Percentiles rank a stretch among this genome's conserved stretches.
Evolutionary conservation across 2,888 invertebrate genomes (phyloP).

Genomic region (Conomelus anceps): DNA sequence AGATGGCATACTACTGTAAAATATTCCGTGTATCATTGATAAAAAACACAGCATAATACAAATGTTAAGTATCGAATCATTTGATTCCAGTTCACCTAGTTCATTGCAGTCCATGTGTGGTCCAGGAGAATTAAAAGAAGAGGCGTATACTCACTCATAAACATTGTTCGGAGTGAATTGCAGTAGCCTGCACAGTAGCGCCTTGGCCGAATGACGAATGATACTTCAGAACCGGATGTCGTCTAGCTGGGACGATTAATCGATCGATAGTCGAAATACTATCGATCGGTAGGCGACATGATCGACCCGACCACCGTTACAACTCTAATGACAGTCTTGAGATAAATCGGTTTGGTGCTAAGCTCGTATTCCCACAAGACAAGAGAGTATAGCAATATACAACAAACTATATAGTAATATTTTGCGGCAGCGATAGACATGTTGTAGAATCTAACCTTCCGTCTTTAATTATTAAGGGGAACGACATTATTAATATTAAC

Average conservation of each 20-base stretch:
- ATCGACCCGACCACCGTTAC: neutral
- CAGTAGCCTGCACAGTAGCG: neutral
- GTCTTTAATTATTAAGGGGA: neutral
- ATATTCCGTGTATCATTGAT: neutral
- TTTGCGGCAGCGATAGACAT: neutral
- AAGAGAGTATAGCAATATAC: neutral
- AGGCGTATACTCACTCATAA: neutral
- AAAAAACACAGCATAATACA: neutral
- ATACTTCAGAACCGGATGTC: neutral
- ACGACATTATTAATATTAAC: no score
- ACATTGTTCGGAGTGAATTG: neutral
- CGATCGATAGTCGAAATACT: neutral
- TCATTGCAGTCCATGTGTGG: neutral
- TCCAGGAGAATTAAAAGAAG: neutral
- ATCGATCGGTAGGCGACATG: neutral
- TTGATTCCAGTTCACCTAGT: neutral
- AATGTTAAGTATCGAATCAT: neutral
- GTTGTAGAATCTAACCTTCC: neutral
- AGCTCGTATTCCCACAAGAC: neutral
- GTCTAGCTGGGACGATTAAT: neutral
- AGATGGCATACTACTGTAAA: no score
- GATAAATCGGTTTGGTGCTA: neutral
- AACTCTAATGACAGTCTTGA: neutral
- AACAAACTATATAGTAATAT: neutral
- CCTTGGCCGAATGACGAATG: neutral